These are phyloP conservation scores for Agrilus planipennis DNA, from an alignment of 1,140 invertebrate species.

Conservation along the genomic window DNA sequence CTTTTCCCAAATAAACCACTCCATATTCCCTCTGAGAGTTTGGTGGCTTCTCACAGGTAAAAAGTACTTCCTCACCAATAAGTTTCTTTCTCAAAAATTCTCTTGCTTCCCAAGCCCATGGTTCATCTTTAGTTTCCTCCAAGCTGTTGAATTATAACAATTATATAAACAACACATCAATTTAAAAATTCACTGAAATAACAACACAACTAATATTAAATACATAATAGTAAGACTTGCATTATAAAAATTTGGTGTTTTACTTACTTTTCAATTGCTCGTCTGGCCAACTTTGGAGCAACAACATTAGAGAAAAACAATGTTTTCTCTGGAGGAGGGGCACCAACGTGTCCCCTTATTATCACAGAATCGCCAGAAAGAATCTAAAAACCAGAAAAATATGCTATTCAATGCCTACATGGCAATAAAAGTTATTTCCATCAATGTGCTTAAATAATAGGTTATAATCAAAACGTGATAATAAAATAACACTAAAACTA, in stretches of 20 bases:
- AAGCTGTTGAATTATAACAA: slow-evolving; percentile 13
- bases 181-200: too few relatives aligned
- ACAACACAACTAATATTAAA: neutral
- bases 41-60: slow-evolving; percentile 57
- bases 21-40: slow-evolving; percentile 80
- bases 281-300: slow-evolving; percentile 82
- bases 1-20: slow-evolving; percentile 66
- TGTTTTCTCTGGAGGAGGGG: slow-evolving; percentile 81
- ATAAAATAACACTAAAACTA: neutral
- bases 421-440: slow-evolving; percentile 6
- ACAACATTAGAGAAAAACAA: slow-evolving; percentile 81
- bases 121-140: slow-evolving; percentile 75
- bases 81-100: slow-evolving; percentile 89
- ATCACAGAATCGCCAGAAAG: slow-evolving; percentile 84
- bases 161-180: slow-evolving; percentile 6
- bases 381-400: slow-evolving; percentile 44
- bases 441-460: slow-evolving; percentile 10
- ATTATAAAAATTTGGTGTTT: neutral
- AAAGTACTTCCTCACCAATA: slow-evolving; percentile 79
- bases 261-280: slow-evolving; percentile 50
- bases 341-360: slow-evolving; percentile 68
- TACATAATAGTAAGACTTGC: neutral
- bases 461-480: slow-evolving; percentile 4
- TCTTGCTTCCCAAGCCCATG: slow-evolving; percentile 92
- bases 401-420: slow-evolving; percentile 16